These are phyloP conservation scores for Panagrolaimus sp. DNA, from an alignment of 1,140 invertebrate genomes.

Conservation along the genomic window DNA sequence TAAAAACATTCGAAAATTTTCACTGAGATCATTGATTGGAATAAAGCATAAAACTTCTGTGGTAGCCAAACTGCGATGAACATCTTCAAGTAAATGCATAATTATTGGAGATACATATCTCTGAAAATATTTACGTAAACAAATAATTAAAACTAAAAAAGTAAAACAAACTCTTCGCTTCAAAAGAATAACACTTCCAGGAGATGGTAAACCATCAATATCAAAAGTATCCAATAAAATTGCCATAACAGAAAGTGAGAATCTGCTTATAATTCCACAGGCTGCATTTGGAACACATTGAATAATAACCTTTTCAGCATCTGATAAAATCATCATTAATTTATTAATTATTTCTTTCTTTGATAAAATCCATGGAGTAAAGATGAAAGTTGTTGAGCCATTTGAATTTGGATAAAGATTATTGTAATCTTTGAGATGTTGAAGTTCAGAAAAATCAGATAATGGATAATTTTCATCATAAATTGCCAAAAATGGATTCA, in stretches of 20 bases:
- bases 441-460: no score
- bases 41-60: constrained; percentile 1
- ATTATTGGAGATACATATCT: neutral
- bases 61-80: neutral
- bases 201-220: neutral
- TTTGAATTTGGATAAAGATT: no score
- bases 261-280: constrained; percentile 2
- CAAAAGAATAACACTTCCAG: neutral
- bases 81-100: neutral
- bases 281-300: neutral
- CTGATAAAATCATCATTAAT: neutral
- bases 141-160: neutral
- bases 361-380: neutral
- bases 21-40: neutral
- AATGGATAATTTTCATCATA: no score
- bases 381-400: neutral
- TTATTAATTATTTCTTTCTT: neutral
- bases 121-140: neutral
- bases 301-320: constrained; percentile 1
- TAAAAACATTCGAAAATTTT: neutral
- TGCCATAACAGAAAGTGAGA: neutral
- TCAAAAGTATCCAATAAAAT: neutral
- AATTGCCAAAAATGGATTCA: neutral
- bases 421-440: no score
- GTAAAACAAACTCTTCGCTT: neutral